Conservation (phyloP, 1,140 invertebrate genomes). For the Drosophila equinoxialis region DNA sequence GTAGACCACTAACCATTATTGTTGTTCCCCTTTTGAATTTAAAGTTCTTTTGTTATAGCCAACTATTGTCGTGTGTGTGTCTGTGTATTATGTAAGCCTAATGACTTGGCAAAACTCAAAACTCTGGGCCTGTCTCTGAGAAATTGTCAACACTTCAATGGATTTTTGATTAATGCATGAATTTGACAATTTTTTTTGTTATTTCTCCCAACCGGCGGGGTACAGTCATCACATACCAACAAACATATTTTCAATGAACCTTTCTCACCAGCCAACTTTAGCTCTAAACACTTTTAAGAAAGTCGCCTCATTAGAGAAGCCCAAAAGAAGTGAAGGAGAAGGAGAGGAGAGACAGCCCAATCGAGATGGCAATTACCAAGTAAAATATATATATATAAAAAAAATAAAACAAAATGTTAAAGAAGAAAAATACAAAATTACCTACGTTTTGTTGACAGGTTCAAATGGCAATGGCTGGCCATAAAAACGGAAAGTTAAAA, state of each 20-base stretch:
- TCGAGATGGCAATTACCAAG: slow-evolving; percentile 59
- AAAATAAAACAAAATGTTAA: slow-evolving; percentile 3
- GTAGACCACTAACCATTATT: slow-evolving; percentile 37
- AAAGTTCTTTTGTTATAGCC: slow-evolving; percentile 58
- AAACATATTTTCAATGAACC: slow-evolving; percentile 62
- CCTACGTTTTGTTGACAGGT: slow-evolving; percentile 44
- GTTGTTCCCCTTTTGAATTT: slow-evolving; percentile 41
- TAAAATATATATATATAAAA: slow-evolving; percentile 34
- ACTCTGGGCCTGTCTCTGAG: slow-evolving; percentile 2
- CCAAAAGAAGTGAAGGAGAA: slow-evolving; percentile 3
- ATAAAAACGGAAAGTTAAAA: slow-evolving; percentile 73
- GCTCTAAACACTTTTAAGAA: slow-evolving; percentile 48
- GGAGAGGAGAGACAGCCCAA: slow-evolving; percentile 26
- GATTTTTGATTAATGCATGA: slow-evolving; percentile 76
- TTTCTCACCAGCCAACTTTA: not conserved
- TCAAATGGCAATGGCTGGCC: slow-evolving; percentile 69
- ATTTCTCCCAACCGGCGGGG: slow-evolving; percentile 10
- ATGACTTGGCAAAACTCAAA: slow-evolving; percentile 22
- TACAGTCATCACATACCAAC: slow-evolving; percentile 47
- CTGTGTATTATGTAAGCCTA: slow-evolving; percentile 37
- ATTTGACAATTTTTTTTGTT: slow-evolving; percentile 60
- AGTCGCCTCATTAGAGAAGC: slow-evolving; percentile 59
- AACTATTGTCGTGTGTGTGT: slow-evolving; percentile 1
- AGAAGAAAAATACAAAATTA: slow-evolving; percentile 10
- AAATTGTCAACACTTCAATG: slow-evolving; percentile 72